These are phyloP conservation scores for Aegotheles bennettii DNA, from an alignment of 2,113 vertebrate species.

Conservation along the genomic window DNA sequence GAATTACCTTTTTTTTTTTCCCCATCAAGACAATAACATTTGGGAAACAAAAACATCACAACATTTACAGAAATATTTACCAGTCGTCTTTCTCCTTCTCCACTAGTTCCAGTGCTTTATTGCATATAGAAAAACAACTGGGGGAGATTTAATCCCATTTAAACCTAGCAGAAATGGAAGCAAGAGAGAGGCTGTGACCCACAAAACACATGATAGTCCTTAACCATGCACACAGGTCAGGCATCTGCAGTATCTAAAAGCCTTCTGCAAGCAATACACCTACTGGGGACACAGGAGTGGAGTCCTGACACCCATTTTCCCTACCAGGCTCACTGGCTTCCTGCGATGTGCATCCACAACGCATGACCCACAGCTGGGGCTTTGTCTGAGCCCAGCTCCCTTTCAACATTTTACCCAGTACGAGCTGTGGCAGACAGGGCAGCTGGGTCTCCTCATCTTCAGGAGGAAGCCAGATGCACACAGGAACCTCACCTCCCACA, in stretches of 20 bases:
- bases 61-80: not conserved
- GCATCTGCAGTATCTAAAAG: not conserved
- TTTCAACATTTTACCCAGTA: not conserved
- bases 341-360: rapidly evolving
- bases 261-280: not conserved
- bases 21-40: not conserved
- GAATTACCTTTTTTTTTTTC: not conserved
- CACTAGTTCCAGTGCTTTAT: not conserved
- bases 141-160: not conserved
- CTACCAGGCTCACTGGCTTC: not conserved
- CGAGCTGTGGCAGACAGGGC: not conserved
- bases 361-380: rapidly evolving
- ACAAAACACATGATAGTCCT: not conserved
- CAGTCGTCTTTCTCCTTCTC: not conserved
- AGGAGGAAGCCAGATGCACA: not conserved
- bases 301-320: not conserved
- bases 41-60: not conserved
- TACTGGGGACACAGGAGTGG: not conserved
- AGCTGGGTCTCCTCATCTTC: not conserved
- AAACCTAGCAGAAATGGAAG: not conserved
- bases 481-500: not conserved
- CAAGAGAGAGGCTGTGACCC: not conserved
- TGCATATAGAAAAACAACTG: not conserved
- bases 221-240: not conserved
- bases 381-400: not conserved